Conservation (phyloP, 2,888 invertebrate species). For the Chrysolina haemoptera region DNA sequence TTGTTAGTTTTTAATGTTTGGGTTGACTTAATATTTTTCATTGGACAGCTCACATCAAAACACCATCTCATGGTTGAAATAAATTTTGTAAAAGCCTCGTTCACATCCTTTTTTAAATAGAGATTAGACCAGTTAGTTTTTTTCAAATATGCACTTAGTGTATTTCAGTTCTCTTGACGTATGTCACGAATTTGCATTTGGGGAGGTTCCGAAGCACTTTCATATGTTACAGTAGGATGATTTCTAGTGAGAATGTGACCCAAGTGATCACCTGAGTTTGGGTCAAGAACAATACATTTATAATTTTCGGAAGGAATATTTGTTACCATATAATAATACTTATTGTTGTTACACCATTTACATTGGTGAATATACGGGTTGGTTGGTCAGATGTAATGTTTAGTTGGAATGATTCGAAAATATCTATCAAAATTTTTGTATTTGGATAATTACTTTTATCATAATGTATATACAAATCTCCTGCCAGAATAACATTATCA, state of each 20-base stretch:
- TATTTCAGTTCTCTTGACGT: not conserved
- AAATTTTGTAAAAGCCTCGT: not conserved
- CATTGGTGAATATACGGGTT: conserved; percentile 16
- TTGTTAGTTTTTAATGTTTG: too few species aligned
- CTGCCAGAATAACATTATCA: not conserved
- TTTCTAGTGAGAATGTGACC: conserved; percentile 21
- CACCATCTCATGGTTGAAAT: conserved; percentile 4
- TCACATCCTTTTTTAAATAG: not conserved
- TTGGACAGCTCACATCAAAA: not conserved
- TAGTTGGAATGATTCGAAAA: not conserved
- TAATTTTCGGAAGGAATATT: conserved; percentile 12
- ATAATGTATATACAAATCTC: conserved; percentile 13
- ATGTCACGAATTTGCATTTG: not conserved
- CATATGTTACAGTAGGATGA: not conserved
- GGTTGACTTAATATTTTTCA: conserved; percentile 7
- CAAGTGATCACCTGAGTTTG: not conserved
- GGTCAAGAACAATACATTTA: conserved; percentile 21
- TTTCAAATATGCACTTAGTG: not conserved
- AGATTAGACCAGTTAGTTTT: not conserved
- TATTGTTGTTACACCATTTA: conserved; percentile 8
- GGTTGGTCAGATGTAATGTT: conserved; percentile 5
- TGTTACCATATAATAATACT: conserved; percentile 13
- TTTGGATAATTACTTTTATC: not conserved
- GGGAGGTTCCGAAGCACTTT: not conserved
- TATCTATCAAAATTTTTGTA: conserved; percentile 6